phyloP scores from a whole-genome alignment of 2,888 invertebrate species.

The Standfussiana lucernea region DNA sequence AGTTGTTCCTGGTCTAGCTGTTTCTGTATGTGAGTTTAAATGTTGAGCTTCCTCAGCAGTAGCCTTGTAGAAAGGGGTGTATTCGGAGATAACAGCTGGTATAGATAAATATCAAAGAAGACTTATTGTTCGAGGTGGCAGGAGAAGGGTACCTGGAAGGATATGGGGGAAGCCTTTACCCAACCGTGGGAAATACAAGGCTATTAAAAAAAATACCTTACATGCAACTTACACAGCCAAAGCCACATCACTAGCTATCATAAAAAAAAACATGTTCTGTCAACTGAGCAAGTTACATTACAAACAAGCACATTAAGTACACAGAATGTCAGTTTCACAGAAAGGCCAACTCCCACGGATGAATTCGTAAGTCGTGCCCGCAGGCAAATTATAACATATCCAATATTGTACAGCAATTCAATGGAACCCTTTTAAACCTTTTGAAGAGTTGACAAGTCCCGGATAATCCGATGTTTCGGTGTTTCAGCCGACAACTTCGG shows the following conservation, averaged over 20 bases:
- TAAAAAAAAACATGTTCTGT: neutral
- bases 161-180: too few relatives aligned
- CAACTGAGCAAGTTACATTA: neutral
- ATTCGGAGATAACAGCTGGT: too few relatives aligned
- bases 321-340: neutral
- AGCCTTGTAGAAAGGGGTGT: too few relatives aligned
- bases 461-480: slow-evolving; percentile 52
- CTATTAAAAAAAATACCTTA: too few relatives aligned
- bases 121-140: too few relatives aligned
- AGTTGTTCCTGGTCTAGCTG: too few relatives aligned
- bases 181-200: too few relatives aligned
- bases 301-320: slow-evolving; percentile 2
- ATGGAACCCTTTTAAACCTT: slow-evolving; percentile 62
- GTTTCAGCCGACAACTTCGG: slow-evolving; percentile 27
- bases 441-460: slow-evolving; percentile 62
- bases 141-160: too few relatives aligned
- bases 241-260: neutral
- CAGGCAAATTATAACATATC: slow-evolving; percentile 45
- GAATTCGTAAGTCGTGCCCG: slow-evolving; percentile 34
- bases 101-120: too few relatives aligned
- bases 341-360: slow-evolving; percentile 22
- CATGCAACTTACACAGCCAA: neutral
- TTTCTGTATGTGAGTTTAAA: too few relatives aligned
- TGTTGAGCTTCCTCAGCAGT: too few relatives aligned
- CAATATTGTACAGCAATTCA: slow-evolving; percentile 60